A percentile compares a stretch with the other conserved stretches of the same genome.
Evolutionary conservation across 2,888 invertebrate species (phyloP).

Genomic region (Leptinotarsa juncta): DNA sequence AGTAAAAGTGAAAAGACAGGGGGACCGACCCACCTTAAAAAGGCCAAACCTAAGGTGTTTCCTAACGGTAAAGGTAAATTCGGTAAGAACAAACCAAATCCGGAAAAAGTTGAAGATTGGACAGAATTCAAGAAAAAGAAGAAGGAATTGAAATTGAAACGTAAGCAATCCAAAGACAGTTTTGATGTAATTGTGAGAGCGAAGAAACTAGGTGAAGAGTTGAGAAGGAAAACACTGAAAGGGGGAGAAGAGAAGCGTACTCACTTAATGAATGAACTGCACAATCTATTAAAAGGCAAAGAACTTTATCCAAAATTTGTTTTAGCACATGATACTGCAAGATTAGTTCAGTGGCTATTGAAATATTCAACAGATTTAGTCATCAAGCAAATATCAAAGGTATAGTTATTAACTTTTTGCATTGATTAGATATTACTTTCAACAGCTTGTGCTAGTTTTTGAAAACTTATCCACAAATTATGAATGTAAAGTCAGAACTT

Average conservation of each 20-base stretch:
- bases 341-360: conserved; percentile 89
- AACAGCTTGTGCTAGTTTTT: no score
- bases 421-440: no score
- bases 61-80: conserved; percentile 33
- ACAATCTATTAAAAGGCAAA: conserved; percentile 70
- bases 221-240: conserved; percentile 66
- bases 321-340: conserved; percentile 86
- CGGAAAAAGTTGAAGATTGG: conserved; percentile 73
- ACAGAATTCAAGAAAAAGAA: conserved; percentile 80
- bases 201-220: conserved; percentile 72
- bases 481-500: no score
- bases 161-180: conserved; percentile 70
- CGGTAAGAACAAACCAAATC: conserved; percentile 31
- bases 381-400: conserved; percentile 74
- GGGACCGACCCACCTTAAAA: conserved; percentile 23
- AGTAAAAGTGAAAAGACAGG: conserved; percentile 20
- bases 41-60: conserved; percentile 41
- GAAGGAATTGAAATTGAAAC: conserved; percentile 75
- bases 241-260: conserved; percentile 71
- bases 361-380: conserved; percentile 77
- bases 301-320: conserved; percentile 77
- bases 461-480: no score
- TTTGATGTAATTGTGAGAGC: conserved; percentile 70
- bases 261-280: conserved; percentile 73
- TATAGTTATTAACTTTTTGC: conserved; percentile 43